phyloP scores from a whole-genome alignment of 2,113 vertebrate genomes.

The Smithornis capensis region DNA sequence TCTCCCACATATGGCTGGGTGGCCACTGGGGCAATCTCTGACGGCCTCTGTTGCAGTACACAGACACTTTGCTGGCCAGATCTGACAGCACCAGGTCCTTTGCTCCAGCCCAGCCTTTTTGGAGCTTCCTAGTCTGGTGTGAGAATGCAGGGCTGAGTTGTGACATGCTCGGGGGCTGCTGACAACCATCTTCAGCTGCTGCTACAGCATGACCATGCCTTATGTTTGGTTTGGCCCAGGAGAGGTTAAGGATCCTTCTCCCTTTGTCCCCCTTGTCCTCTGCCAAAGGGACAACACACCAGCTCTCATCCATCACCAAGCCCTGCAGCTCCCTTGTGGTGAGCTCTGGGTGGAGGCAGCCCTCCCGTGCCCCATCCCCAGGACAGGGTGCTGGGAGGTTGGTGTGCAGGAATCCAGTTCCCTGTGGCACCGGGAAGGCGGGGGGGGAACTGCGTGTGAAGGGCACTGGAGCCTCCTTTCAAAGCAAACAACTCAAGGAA shows the following conservation, averaged over 20 bases:
- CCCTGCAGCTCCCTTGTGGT: not conserved
- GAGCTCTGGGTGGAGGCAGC: not conserved
- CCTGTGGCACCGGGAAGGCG: not conserved
- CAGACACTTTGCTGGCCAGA: not conserved
- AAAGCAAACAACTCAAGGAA: conserved; percentile 23
- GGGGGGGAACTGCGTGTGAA: accelerated
- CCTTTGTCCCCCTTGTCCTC: not conserved
- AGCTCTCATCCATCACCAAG: not conserved
- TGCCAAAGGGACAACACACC: not conserved
- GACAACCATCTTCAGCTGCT: not conserved
- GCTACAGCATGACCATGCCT: not conserved
- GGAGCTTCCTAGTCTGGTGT: not conserved
- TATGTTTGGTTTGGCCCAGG: not conserved
- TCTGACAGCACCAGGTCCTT: not conserved
- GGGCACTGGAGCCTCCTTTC: not conserved
- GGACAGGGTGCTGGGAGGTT: not conserved
- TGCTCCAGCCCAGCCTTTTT: not conserved
- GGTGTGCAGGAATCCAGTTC: not conserved
- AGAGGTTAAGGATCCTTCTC: not conserved
- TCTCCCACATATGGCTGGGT: not conserved
- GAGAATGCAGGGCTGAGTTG: not conserved
- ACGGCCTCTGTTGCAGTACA: not conserved
- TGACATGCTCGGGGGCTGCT: not conserved
- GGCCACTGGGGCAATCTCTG: not conserved
- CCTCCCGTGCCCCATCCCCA: not conserved